phyloP scores from a whole-genome alignment of 2,888 invertebrate genomes.

The Aspidiotus rigidus region DNA sequence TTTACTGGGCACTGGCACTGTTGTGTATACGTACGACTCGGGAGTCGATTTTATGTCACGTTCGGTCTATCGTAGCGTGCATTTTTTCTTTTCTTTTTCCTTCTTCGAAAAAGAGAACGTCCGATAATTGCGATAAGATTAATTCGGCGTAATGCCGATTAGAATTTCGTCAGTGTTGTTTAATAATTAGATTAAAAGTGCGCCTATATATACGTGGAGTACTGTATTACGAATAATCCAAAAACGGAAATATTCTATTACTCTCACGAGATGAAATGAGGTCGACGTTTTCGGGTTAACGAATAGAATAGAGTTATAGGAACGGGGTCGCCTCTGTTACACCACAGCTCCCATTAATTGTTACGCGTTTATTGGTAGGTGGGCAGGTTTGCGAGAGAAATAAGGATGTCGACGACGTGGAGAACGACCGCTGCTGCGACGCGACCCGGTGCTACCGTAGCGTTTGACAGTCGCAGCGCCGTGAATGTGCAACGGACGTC shows the following conservation, averaged over 20 bases:
- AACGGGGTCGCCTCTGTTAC: slow-evolving; percentile 24
- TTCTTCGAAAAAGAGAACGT: neutral
- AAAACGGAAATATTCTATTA: slow-evolving; percentile 27
- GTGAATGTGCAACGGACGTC: too few species aligned
- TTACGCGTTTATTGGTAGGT: slow-evolving; percentile 2
- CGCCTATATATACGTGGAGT: too few species aligned
- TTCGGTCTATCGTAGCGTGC: neutral
- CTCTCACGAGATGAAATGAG: slow-evolving; percentile 17
- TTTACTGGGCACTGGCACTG: too few species aligned
- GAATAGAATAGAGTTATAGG: slow-evolving; percentile 5
- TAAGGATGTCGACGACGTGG: neutral
- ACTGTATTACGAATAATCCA: neutral
- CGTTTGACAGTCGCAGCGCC: too few species aligned
- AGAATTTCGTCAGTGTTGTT: too few species aligned
- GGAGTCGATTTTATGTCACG: too few species aligned
- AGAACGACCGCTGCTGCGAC: too few species aligned
- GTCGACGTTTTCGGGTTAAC: slow-evolving; percentile 28
- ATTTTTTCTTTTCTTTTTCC: neutral
- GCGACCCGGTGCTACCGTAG: too few species aligned
- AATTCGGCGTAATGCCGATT: too few species aligned
- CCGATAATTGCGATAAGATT: neutral
- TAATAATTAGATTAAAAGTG: too few species aligned
- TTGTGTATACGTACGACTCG: too few species aligned
- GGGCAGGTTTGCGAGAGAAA: neutral
- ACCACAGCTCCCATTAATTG: neutral